These are phyloP conservation scores for Aphyosemion australe DNA, from an alignment of 2,113 vertebrate genomes.

Conservation along the genomic window DNA sequence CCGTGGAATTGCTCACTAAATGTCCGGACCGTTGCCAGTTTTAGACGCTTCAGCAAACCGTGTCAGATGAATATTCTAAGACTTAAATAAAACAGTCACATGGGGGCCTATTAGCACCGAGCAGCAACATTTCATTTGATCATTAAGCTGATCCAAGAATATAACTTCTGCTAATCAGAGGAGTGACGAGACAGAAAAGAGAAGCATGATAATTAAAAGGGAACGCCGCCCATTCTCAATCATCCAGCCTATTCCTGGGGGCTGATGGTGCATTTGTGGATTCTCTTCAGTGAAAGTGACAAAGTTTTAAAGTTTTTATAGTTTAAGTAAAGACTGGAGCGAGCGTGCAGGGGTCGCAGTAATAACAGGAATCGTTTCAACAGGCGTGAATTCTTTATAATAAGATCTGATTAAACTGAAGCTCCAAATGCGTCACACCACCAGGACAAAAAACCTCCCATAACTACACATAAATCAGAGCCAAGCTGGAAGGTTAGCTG, in stretches of 20 bases:
- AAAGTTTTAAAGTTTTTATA: constrained; percentile 1
- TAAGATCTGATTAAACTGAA: constrained; percentile 32
- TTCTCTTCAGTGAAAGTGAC: not conserved
- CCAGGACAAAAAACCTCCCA: not conserved
- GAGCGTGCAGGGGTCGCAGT: constrained; percentile 20
- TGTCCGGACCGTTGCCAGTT: constrained; percentile 6
- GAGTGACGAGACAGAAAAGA: constrained; percentile 17
- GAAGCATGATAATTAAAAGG: constrained; percentile 14
- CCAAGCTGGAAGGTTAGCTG: constrained; percentile 1
- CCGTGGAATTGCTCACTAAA: constrained; percentile 11
- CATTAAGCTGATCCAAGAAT: constrained; percentile 38
- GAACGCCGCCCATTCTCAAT: not conserved
- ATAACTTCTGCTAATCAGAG: constrained; percentile 22
- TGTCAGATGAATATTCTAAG: constrained; percentile 45
- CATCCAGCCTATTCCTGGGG: constrained; percentile 3
- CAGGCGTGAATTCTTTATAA: constrained; percentile 29
- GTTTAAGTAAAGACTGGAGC: not conserved
- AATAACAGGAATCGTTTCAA: constrained; percentile 24
- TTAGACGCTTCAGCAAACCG: constrained; percentile 22
- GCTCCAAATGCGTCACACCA: not conserved
- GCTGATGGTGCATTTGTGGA: constrained; percentile 3
- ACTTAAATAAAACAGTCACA: constrained; percentile 50
- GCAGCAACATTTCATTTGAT: constrained; percentile 36
- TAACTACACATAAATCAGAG: constrained; percentile 4
- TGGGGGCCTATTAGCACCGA: constrained; percentile 52